These are phyloP conservation scores for Rhagophthalmus giganteus DNA, from an alignment of 2,888 invertebrate genomes.

Conservation along the genomic window DNA sequence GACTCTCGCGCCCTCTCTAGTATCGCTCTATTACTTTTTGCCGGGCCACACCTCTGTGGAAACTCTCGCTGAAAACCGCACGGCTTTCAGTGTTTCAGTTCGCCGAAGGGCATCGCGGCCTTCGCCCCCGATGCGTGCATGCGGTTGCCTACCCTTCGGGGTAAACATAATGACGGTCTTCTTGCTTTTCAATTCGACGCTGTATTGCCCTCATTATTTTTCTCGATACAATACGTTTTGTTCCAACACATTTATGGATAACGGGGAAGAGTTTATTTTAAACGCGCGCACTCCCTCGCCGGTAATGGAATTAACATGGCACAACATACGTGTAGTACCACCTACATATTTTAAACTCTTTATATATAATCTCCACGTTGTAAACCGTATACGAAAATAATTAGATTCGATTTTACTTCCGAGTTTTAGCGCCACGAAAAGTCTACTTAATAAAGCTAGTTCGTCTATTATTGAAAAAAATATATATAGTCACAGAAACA, in stretches of 20 bases:
- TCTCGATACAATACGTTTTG: constrained; percentile 14
- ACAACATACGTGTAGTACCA: too few species aligned
- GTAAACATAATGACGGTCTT: constrained; percentile 13
- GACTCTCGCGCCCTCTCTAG: constrained; percentile 37
- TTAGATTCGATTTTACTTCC: too few species aligned
- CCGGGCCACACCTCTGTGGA: constrained; percentile 33
- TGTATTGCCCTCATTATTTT: constrained; percentile 14
- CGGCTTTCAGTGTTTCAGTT: constrained; percentile 19
- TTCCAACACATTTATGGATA: constrained; percentile 10
- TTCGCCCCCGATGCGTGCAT: constrained; percentile 5
- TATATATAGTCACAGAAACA: too few species aligned
- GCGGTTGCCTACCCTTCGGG: constrained; percentile 17
- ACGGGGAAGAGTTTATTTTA: constrained; percentile 9
- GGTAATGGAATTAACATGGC: too few species aligned
- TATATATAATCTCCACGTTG: too few species aligned
- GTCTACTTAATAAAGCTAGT: too few species aligned
- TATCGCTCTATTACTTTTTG: constrained; percentile 31
- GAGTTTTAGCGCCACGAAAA: too few species aligned
- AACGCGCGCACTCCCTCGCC: neutral
- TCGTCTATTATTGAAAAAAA: too few species aligned
- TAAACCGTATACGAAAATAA: too few species aligned
- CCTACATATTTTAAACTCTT: too few species aligned
- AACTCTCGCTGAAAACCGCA: constrained; percentile 21
- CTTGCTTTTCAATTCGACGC: constrained; percentile 16
- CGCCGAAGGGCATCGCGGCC: constrained; percentile 17